Conservation (phyloP, 2,113 vertebrate genomes). For the Malurus elegans region DNA sequence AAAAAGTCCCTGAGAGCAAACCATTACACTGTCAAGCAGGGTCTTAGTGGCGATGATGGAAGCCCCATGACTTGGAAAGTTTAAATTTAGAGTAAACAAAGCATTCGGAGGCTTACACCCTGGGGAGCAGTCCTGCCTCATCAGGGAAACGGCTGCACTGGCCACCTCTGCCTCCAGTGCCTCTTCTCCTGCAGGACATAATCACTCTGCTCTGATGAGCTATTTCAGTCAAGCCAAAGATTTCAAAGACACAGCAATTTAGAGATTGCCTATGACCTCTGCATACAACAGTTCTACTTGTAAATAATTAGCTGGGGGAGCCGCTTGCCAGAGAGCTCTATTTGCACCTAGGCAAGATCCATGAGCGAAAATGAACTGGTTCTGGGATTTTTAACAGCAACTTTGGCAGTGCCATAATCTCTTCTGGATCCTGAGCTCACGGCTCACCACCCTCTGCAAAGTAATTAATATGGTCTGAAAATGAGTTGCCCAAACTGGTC, state of each 20-base stretch:
- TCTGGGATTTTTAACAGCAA: not conserved
- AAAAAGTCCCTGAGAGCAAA: not conserved
- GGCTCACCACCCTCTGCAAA: not conserved
- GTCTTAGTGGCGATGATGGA: conserved; percentile 30
- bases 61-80: conserved; percentile 17
- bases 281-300: not conserved
- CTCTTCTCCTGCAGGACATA: not conserved
- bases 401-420: not conserved
- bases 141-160: not conserved
- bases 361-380: not conserved
- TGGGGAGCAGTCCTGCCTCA: not conserved
- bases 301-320: not conserved
- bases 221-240: not conserved
- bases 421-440: not conserved
- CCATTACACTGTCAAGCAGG: conserved; percentile 8
- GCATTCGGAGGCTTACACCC: conserved; percentile 28
- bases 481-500: not conserved
- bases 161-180: not conserved
- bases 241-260: not conserved
- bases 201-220: not conserved
- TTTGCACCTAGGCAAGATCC: not conserved
- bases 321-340: not conserved
- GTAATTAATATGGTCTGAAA: not conserved
- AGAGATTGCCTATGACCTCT: not conserved
- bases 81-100: conserved; percentile 57